Percentiles rank a stretch among this genome's conserved stretches.
Evolutionary conservation across 2,113 vertebrate species (phyloP).

Genomic region (Tringa solitaria): DNA sequence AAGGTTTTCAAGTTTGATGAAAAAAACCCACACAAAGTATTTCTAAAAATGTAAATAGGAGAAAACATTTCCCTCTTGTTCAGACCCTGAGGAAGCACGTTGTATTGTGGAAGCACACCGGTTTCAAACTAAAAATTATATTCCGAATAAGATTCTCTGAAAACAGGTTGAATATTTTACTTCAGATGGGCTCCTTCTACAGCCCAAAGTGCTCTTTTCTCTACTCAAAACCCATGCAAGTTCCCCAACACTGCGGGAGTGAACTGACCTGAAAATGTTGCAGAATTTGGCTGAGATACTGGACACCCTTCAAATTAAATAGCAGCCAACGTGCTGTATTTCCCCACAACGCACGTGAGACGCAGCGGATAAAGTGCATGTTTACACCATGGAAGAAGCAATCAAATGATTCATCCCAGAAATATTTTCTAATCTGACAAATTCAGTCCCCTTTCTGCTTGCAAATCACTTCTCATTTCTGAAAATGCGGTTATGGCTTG

Average conservation of each 20-base stretch:
- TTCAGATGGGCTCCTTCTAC: background rate
- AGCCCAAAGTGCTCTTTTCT: background rate
- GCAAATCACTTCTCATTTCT: background rate
- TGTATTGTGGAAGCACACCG: rapidly evolving
- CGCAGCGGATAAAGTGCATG: rapidly evolving
- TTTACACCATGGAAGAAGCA: background rate
- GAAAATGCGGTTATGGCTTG: rapidly evolving
- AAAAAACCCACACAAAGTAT: background rate
- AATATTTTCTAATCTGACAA: background rate
- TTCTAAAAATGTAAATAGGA: background rate
- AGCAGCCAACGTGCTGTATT: background rate
- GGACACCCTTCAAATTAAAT: background rate
- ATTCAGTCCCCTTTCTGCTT: background rate
- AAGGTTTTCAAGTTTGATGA: background rate
- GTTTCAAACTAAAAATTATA: background rate
- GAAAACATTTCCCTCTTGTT: background rate
- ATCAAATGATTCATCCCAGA: background rate
- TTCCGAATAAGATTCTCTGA: background rate
- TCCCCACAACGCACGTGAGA: rapidly evolving
- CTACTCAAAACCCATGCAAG: background rate
- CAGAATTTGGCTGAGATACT: background rate
- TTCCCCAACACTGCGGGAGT: rapidly evolving
- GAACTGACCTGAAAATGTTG: too few relatives aligned
- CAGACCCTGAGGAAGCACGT: background rate
- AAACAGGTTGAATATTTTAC: background rate